These are phyloP conservation scores for Ischnura elegans DNA, from an alignment of 2,888 invertebrate genomes.

Conservation along the genomic window DNA sequence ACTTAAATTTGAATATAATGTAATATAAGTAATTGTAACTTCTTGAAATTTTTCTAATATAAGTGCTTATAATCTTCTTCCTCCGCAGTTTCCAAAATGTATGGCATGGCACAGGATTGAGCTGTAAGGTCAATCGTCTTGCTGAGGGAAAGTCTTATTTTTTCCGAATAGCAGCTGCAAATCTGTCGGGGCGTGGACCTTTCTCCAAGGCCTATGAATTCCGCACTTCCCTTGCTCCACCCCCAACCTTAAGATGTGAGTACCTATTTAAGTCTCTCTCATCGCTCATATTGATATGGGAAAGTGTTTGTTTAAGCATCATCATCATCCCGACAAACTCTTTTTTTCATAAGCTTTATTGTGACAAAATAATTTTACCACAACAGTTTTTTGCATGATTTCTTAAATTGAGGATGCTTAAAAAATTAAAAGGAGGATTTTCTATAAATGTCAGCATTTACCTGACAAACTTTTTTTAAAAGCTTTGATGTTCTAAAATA, in stretches of 20 bases:
- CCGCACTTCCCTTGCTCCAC: constrained; percentile 88
- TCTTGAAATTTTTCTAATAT: background rate
- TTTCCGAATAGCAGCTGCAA: constrained; percentile 92
- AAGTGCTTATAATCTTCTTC: constrained; percentile 40
- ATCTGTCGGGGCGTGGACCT: constrained; percentile 91
- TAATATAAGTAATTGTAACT: no score
- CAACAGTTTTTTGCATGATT: background rate
- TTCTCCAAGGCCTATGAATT: constrained; percentile 87
- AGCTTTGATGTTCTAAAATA: no score
- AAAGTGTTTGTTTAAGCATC: no score
- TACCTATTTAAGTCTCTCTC: constrained; percentile 32
- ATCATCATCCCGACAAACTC: no score
- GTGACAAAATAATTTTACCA: no score
- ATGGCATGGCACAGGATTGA: constrained; percentile 67
- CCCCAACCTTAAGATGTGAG: constrained; percentile 86
- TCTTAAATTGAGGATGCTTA: background rate
- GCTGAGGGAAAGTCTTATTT: constrained; percentile 90
- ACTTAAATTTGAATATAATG: no score
- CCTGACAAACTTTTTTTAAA: no score
- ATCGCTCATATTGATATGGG: no score
- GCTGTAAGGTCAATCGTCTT: constrained; percentile 90
- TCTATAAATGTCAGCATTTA: background rate
- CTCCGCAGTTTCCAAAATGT: constrained; percentile 81
- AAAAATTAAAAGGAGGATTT: no score
- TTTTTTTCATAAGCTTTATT: no score